phyloP scores from a whole-genome alignment of 2,113 vertebrate genomes.

The Ia io region DNA sequence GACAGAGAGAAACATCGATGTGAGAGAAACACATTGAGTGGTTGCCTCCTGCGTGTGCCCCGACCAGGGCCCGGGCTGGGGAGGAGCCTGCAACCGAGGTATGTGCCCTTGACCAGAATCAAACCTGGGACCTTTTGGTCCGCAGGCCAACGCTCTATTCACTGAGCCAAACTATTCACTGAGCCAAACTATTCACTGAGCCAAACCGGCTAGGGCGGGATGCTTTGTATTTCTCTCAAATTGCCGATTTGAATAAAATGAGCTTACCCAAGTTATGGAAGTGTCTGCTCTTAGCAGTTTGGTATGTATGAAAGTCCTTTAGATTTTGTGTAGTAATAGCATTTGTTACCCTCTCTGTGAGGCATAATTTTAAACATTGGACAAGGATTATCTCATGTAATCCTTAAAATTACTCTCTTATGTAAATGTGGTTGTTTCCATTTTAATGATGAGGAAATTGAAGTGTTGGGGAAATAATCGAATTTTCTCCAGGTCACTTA shows the following conservation, averaged over 20 bases:
- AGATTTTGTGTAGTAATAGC: neutral
- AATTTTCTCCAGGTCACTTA: constrained; percentile 11
- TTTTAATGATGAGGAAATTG: constrained; percentile 14
- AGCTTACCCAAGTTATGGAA: neutral
- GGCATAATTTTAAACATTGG: neutral
- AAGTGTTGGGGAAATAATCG: neutral
- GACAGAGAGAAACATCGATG: too few species aligned
- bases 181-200: too few species aligned
- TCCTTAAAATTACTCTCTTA: constrained; percentile 24
- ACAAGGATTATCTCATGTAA: neutral
- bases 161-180: too few species aligned
- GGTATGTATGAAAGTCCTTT: neutral
- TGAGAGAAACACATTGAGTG: too few species aligned
- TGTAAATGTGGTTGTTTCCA: neutral
- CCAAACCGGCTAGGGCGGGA: neutral
- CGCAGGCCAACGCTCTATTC: too few species aligned
- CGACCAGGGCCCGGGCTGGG: too few species aligned
- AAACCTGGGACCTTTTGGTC: too few species aligned
- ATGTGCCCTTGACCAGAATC: too few species aligned
- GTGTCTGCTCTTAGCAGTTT: neutral
- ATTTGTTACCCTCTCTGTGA: constrained; percentile 4
- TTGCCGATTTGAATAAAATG: constrained; percentile 29
- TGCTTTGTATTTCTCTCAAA: neutral
- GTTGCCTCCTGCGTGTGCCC: too few species aligned
- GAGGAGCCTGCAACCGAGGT: too few species aligned